Evolutionary conservation across 2,113 vertebrate species (phyloP).

Genomic region (Phainopepla nitens): DNA sequence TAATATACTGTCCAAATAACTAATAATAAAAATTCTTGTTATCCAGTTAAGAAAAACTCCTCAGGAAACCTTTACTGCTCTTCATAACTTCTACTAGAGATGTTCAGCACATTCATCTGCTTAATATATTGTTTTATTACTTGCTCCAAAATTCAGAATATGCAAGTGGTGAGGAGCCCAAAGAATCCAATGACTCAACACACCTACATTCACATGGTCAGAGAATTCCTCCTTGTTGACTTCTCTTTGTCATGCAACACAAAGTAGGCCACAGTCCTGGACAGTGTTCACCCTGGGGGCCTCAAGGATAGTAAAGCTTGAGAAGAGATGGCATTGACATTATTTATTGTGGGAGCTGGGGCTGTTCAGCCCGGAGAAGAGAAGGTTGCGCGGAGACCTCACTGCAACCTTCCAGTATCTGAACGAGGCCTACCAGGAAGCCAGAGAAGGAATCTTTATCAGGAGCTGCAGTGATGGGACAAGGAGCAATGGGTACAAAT

Average conservation of each 20-base stretch:
- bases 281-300: not conserved
- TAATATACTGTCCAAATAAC: not conserved
- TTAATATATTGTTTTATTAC: not conserved
- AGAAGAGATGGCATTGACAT: not conserved
- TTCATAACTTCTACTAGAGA: not conserved
- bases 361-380: not conserved
- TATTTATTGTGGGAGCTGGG: not conserved
- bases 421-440: not conserved
- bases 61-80: not conserved
- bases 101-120: not conserved
- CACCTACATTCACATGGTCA: not conserved
- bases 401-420: not conserved
- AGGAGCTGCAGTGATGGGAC: not conserved
- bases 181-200: not conserved
- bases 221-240: not conserved
- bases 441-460: not conserved
- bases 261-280: not conserved
- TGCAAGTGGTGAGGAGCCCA: not conserved
- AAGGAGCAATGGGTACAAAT: not conserved
- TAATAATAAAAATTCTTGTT: not conserved
- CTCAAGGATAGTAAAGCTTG: not conserved
- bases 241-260: not conserved
- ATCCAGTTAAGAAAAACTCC: not conserved
- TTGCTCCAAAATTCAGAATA: not conserved
- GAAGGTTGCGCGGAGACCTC: fast-evolving